phyloP scores from a whole-genome alignment of 2,797 vertebrate species.

The Protonibea diacanthus region DNA sequence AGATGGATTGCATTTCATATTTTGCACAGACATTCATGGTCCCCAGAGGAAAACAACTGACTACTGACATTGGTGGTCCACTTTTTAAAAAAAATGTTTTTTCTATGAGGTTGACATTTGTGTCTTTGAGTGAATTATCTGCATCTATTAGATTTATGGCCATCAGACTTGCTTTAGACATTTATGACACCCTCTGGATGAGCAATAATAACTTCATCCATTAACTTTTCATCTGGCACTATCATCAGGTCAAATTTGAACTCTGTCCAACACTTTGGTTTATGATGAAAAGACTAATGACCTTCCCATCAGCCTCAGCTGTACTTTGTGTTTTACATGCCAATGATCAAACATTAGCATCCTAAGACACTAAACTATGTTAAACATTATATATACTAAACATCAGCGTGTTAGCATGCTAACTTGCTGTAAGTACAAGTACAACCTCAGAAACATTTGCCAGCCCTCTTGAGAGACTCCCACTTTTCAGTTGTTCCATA shows the following conservation, averaged over 20 bases:
- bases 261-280: neutral
- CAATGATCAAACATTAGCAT: neutral
- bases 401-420: neutral
- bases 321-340: neutral
- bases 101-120: neutral
- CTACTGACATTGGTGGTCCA: neutral
- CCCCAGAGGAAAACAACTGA: conserved; percentile 1
- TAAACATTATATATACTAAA: neutral
- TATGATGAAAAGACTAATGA: neutral
- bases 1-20: neutral
- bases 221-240: neutral
- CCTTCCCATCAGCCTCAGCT: neutral
- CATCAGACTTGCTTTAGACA: neutral
- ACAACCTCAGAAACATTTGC: too few species aligned
- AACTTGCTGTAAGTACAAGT: neutral
- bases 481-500: too few species aligned
- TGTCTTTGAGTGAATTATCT: neutral
- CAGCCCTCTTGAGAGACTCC: too few species aligned
- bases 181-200: neutral
- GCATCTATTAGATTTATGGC: neutral
- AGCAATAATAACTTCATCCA: neutral
- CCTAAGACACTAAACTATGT: neutral
- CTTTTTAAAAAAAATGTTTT: neutral
- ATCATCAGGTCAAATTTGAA: neutral
- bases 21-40: neutral